Conservation (phyloP, 2,113 vertebrate genomes). For the Abramis brama region DNA sequence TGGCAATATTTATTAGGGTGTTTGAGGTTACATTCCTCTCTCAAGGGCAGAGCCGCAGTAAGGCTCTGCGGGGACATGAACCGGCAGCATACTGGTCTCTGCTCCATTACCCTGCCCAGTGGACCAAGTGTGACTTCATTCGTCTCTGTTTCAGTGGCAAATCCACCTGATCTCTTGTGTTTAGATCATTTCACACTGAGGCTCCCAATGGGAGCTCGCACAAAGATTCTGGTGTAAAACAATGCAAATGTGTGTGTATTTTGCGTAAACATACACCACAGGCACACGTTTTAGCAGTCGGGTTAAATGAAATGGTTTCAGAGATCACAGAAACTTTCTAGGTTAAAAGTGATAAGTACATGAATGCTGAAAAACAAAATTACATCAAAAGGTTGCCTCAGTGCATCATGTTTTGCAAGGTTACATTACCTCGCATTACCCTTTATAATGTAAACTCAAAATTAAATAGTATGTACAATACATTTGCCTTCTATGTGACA, state of each 20-base stretch:
- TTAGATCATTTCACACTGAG: constrained; percentile 3
- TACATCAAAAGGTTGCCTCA: constrained; percentile 1
- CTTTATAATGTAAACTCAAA: neutral
- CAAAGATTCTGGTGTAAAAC: neutral
- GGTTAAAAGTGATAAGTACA: neutral
- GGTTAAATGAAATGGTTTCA: constrained; percentile 1
- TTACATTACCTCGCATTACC: neutral
- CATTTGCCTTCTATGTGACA: neutral
- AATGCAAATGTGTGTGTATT: neutral
- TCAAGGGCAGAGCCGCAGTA: constrained; percentile 20
- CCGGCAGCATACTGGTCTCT: constrained; percentile 13
- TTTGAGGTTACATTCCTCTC: constrained; percentile 12
- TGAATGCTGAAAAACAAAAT: neutral
- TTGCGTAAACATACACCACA: neutral
- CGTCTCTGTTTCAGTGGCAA: constrained; percentile 26
- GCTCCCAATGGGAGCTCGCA: neutral
- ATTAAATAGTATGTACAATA: neutral
- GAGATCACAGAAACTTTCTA: constrained; percentile 12
- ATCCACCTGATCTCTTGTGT: constrained; percentile 19
- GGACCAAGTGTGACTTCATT: constrained; percentile 14
- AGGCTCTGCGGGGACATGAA: constrained; percentile 23
- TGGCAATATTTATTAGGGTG: constrained; percentile 7
- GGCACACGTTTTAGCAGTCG: neutral
- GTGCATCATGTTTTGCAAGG: neutral
- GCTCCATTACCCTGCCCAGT: constrained; percentile 40